Conservation (phyloP, 2,113 vertebrate species). For the Paralichthys olivaceus region DNA sequence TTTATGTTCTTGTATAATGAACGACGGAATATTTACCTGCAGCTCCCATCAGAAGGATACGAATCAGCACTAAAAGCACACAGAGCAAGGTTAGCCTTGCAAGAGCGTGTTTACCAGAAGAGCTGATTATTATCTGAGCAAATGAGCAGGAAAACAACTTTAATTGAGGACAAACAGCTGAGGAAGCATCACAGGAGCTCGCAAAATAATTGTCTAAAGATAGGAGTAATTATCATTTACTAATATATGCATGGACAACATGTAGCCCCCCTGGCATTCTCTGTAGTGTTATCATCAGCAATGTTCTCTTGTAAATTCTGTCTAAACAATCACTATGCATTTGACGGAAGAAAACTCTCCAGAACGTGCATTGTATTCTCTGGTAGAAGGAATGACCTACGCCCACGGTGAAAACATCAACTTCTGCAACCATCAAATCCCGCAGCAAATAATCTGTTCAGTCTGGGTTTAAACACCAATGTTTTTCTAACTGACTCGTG, state of each 20-base stretch:
- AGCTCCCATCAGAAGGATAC: constrained; percentile 38
- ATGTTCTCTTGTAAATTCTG: constrained; percentile 20
- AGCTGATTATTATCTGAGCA: constrained; percentile 60
- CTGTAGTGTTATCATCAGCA: constrained; percentile 22
- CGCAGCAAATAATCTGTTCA: too few species aligned
- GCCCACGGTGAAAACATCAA: not conserved
- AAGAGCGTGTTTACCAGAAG: constrained; percentile 56
- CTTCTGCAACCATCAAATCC: not conserved
- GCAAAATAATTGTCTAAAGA: constrained; percentile 60
- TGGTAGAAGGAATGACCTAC: not conserved
- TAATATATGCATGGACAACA: constrained; percentile 49
- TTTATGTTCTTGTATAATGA: not conserved
- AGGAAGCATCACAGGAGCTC: constrained; percentile 54
- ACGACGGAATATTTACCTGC: constrained; percentile 45
- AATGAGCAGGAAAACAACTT: constrained; percentile 60
- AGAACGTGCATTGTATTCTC: not conserved
- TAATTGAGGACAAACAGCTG: constrained; percentile 68
- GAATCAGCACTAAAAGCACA: constrained; percentile 53
- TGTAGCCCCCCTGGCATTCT: constrained; percentile 26
- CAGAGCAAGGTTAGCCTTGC: constrained; percentile 41
- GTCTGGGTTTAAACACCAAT: too few species aligned
- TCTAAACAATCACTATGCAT: constrained; percentile 29
- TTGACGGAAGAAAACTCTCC: constrained; percentile 11
- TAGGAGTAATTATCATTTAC: constrained; percentile 54
- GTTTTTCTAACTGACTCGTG: not conserved